These are phyloP conservation scores for Pteronotus mesoamericanus DNA, from an alignment of 2,797 vertebrate genomes.

Conservation along the genomic window DNA sequence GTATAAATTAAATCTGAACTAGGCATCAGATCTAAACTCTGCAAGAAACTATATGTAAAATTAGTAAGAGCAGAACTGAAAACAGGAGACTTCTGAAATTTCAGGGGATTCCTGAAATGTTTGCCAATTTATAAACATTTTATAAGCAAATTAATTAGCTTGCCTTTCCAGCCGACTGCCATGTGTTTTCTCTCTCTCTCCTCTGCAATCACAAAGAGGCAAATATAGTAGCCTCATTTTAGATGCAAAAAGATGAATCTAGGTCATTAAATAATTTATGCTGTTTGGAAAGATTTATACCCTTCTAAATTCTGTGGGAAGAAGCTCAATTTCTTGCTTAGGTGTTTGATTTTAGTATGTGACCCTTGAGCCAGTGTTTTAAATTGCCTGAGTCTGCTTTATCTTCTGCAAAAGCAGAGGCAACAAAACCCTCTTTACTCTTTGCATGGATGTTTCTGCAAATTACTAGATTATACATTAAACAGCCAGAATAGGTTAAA, in stretches of 20 bases:
- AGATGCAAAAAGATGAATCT: conserved; percentile 50
- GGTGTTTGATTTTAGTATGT: background rate
- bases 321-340: background rate
- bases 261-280: conserved; percentile 56
- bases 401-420: background rate
- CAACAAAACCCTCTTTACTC: background rate
- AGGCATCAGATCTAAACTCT: background rate
- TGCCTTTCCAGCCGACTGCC: conserved; percentile 28
- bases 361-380: background rate
- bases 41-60: background rate
- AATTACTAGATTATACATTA: background rate
- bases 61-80: background rate
- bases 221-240: conserved; percentile 46
- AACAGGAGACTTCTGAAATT: background rate
- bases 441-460: background rate
- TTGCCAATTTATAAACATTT: conserved; percentile 46
- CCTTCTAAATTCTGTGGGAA: conserved; percentile 41
- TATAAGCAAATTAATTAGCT: conserved; percentile 14
- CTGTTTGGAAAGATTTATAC: background rate
- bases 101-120: background rate
- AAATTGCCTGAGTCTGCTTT: background rate
- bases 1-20: background rate
- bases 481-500: background rate
- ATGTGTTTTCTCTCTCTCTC: background rate
- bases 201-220: background rate